Evolutionary conservation across 2,797 vertebrate species (phyloP).

Genomic region (Tragopan temminckii): DNA sequence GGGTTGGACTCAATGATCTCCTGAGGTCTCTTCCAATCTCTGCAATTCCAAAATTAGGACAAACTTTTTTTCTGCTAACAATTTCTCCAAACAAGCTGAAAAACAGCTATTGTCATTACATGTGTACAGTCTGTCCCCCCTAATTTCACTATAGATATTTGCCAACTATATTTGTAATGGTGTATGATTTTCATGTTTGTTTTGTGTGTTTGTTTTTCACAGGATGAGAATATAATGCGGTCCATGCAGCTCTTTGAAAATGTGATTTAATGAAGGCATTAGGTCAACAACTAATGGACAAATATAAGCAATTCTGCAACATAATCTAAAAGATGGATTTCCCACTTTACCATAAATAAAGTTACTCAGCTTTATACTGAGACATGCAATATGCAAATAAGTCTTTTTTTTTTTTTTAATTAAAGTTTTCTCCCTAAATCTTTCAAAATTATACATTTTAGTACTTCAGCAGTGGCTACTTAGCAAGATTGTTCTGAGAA

Average conservation of each 20-base stretch:
- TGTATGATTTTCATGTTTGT: conserved; percentile 10
- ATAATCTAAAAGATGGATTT: conserved; percentile 80
- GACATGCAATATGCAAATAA: conserved; percentile 83
- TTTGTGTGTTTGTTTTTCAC: conserved; percentile 34
- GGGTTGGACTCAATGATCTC: too few species aligned
- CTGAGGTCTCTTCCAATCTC: too few species aligned
- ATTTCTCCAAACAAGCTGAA: neutral
- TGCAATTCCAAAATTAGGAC: neutral
- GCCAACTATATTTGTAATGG: neutral
- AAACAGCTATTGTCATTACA: neutral
- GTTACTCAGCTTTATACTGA: conserved; percentile 83
- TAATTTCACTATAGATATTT: neutral
- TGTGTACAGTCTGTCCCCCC: neutral
- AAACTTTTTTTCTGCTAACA: neutral
- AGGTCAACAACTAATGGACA: conserved; percentile 74
- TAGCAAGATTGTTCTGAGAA: conserved; percentile 40
- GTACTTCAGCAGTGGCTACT: conserved; percentile 44
- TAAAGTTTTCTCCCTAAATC: conserved; percentile 58
- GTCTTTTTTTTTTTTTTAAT: conserved; percentile 75
- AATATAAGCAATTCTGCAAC: conserved; percentile 79
- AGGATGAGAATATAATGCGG: conserved; percentile 99
- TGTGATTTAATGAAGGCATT: conserved; percentile 90
- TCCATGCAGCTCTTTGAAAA: conserved; percentile 99
- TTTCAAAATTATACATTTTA: conserved; percentile 60
- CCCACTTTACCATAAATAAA: conserved; percentile 81